Evolutionary conservation across 2,888 invertebrate species (phyloP), one percentile per base, ranked within the genome.

Genomic region (Dynastes tityus): DNA sequence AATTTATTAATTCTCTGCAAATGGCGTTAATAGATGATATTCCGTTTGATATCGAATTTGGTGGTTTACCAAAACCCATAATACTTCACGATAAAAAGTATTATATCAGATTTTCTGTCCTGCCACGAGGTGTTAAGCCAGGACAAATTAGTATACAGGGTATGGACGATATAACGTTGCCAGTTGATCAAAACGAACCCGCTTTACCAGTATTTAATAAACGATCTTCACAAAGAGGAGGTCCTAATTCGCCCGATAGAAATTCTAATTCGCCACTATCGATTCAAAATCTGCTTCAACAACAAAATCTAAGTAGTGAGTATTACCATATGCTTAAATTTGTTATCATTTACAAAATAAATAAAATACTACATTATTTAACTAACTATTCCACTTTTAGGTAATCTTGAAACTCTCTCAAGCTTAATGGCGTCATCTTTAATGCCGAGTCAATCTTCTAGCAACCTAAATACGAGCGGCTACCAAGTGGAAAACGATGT

Each of bases 41-140:
- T 83, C 93, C 94, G 0, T 94, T 94, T 84, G 92, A 93, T 85
- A 93, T 96, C 1, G 95, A 96, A 85, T 97, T 95, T 86, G 97
- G 96, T 29, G 96, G 95, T 49, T 88, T 96, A 77, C 96, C 97
- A 0, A 94, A 95, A 85, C 95, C 95, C 2, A 92, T 96, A 78
- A 90, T 91, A 76, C 90, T 96, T 1, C 92, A 92, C n/a, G 93
- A 92, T 40, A 93, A 92, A 82, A 95, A 95, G 84, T 94, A 95
- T 86, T 97, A 95, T 85, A 91, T 96, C 37, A 90, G 96, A 53
- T 95, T 97, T 87, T 94, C 95, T 0, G 94, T 94, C 0, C 87
- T 97, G 79, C 96, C 97, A 0, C 91, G 92, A 76, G 92, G 93
- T 53, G 90, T 96, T 4, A 91, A 91, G 80, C 94, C 95, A 0